Evolutionary conservation across 2,888 invertebrate genomes (phyloP).

Genomic region (Zaprionus lineosus): DNA sequence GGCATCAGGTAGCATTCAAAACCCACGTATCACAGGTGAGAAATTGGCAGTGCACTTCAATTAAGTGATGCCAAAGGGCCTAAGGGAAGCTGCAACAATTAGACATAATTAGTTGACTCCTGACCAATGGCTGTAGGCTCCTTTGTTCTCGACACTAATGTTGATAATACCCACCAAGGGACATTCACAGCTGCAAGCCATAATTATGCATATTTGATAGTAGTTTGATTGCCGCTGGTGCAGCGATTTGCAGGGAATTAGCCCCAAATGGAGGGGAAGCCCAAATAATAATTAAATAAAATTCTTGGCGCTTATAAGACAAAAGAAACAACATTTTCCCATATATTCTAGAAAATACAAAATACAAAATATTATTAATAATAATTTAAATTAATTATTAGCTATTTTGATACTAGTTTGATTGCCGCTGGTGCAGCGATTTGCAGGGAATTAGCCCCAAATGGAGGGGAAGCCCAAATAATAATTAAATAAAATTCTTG

Average conservation of each 20-base stretch:
- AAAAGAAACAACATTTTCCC: too few relatives aligned
- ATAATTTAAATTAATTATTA: too few relatives aligned
- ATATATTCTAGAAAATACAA: too few relatives aligned
- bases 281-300: too few relatives aligned
- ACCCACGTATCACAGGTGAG: slow-evolving; percentile 8
- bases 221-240: background rate
- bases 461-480: background rate
- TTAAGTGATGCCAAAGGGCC: slow-evolving; percentile 52
- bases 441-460: background rate
- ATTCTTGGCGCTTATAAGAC: too few relatives aligned
- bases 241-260: background rate
- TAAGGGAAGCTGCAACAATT: slow-evolving; percentile 45
- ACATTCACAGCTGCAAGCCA: slow-evolving; percentile 22
- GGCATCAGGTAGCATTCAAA: too few relatives aligned
- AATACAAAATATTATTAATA: too few relatives aligned
- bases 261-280: background rate
- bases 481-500: too few relatives aligned
- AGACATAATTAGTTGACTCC: slow-evolving; percentile 54
- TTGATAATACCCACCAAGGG: slow-evolving; percentile 32
- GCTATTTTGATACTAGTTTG: slow-evolving; percentile 17
- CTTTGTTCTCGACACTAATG: slow-evolving; percentile 31
- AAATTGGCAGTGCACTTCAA: slow-evolving; percentile 18
- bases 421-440: background rate
- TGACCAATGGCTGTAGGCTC: slow-evolving; percentile 8
- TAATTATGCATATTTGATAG: slow-evolving; percentile 46